phyloP scores from a whole-genome alignment of 2,888 invertebrate genomes.

The Odontomyia ornata region DNA sequence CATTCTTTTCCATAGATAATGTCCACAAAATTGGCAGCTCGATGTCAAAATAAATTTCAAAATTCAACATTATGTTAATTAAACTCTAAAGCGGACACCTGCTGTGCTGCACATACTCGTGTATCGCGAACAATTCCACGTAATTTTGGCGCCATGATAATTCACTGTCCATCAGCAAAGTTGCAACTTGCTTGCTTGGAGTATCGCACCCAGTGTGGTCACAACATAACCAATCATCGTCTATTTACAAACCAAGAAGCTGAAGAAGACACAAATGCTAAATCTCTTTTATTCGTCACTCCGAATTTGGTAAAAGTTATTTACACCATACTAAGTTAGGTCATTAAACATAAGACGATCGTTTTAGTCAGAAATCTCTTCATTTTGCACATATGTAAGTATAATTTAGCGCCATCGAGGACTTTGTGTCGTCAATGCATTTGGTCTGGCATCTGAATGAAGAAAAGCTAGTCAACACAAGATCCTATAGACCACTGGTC shows the following conservation, averaged over 20 bases:
- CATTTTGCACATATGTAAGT: neutral
- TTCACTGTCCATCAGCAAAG: no score
- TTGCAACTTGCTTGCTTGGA: no score
- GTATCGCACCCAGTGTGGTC: neutral
- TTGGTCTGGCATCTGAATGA: neutral
- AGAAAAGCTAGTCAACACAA: neutral
- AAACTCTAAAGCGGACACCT: neutral
- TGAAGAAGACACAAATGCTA: neutral
- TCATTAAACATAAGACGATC: neutral
- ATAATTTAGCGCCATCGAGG: constrained; percentile 1
- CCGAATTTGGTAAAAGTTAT: constrained; percentile 4
- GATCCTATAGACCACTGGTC: no score
- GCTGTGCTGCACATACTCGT: neutral
- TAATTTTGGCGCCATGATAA: no score
- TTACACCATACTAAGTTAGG: neutral
- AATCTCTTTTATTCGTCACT: neutral
- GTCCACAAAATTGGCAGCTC: neutral
- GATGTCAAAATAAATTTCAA: neutral
- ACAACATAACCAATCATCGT: neutral
- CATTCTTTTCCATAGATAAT: no score
- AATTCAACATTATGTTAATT: constrained; percentile 2
- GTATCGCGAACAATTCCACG: no score
- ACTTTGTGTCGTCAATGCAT: neutral
- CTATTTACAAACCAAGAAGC: neutral
- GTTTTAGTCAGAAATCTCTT: neutral